Evolutionary conservation across 2,113 vertebrate species (phyloP), one percentile per base, ranked within the genome.

Genomic region (Cyphomyrus plagiostoma): DNA sequence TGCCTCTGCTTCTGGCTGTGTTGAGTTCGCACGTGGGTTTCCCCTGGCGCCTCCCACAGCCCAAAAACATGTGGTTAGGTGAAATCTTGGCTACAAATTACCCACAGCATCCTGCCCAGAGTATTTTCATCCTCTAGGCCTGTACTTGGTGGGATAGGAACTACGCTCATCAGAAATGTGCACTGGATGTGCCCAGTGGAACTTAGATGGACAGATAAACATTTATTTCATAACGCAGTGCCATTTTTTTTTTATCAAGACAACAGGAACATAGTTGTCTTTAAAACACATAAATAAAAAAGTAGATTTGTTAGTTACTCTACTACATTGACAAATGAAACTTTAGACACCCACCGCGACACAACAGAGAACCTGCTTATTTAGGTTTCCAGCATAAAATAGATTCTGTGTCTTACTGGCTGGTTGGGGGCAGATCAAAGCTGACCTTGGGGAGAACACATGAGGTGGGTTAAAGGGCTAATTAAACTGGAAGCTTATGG

Each of bases 401-500:
- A 15, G 9, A 13, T 48, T 56, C 74, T 46, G 46, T 23, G 77
- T 26, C 42, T 84, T 35, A 56, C 56, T n/a, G 45, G 87, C 53
- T 23, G 52, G 21, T 70, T 74, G 19, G n/a, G 4, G 49, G 7
- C 23, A 46, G 92, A 92, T 92, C 48, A 91, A 93, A 92, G 91
- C 89, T 91, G 92, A 94, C 80, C 89, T 89, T 88, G 90, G 89
- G 74, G 21, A 74, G 42, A 92, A 91, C 93, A 93, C 84, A 89
- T 90, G 89, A 92, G 93, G 49, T 50, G 89, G 91, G 85, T 92
- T 94, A 62, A n/a, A 53, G 89, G 86, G 49, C 92, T 93, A 92
- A 93, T 94, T 94, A 93, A 94, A 92, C 66, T 13, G 89, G 90
- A 87, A 62, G 4, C 85, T 92, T 92, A 92, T 91, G 91, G 93